Evolutionary conservation across 1,140 invertebrate genomes (phyloP).

Genomic region (Drosophila bifasciata): DNA sequence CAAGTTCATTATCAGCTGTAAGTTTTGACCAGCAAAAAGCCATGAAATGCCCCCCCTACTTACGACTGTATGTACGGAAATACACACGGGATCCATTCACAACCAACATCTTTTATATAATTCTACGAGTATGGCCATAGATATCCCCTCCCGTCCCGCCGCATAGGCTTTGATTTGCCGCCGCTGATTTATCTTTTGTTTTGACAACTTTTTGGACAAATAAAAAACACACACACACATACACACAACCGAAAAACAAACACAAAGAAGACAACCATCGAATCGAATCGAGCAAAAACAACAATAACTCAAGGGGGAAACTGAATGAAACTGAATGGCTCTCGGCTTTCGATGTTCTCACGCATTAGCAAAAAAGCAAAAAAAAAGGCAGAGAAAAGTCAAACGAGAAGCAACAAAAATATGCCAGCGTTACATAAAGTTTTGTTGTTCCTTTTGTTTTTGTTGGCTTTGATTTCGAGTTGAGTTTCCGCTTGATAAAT

Average conservation of each 20-base stretch:
- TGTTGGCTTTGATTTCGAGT: slow-evolving; percentile 24
- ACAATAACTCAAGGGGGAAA: slow-evolving; percentile 39
- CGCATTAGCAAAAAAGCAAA: slow-evolving; percentile 72
- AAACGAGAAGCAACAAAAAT: slow-evolving; percentile 24
- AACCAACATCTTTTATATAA: slow-evolving; percentile 2
- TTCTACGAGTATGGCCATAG: slow-evolving; percentile 3
- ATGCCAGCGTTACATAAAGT: slow-evolving; percentile 43
- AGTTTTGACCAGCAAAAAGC: slow-evolving; percentile 39
- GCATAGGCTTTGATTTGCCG: slow-evolving; percentile 36
- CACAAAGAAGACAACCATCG: slow-evolving; percentile 11
- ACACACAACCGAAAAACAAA: slow-evolving; percentile 48
- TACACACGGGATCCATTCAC: no score
- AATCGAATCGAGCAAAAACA: slow-evolving; percentile 13
- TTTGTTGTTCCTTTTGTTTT: slow-evolving; percentile 25
- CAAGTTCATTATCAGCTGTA: slow-evolving; percentile 63
- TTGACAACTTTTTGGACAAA: slow-evolving; percentile 69
- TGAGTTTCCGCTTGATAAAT: slow-evolving; percentile 79
- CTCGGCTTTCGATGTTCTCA: slow-evolving; percentile 68
- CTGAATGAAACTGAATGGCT: slow-evolving; percentile 43
- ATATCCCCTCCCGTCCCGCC: slow-evolving; percentile 1
- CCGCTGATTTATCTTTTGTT: slow-evolving; percentile 80
- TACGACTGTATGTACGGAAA: no score
- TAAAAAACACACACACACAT: slow-evolving; percentile 19
- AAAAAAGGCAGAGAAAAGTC: slow-evolving; percentile 30
- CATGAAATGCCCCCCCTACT: slow-evolving; percentile 15